These are phyloP conservation scores for Sebastes minor DNA, from an alignment of 2,797 vertebrate species.

Conservation along the genomic window DNA sequence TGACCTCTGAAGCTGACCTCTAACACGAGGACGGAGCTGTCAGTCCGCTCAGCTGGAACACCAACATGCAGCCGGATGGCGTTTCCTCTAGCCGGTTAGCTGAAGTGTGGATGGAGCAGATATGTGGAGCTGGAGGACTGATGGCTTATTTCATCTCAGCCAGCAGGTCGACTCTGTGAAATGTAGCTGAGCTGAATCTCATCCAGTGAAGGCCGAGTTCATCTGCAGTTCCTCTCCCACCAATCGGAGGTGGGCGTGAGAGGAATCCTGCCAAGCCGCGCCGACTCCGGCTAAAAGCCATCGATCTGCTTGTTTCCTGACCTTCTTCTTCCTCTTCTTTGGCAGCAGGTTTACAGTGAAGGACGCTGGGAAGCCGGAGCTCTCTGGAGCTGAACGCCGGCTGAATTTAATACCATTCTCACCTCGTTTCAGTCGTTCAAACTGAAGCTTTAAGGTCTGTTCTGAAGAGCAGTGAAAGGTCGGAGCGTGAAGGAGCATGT, in stretches of 20 bases:
- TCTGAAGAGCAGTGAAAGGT: background rate
- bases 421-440: background rate
- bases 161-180: background rate
- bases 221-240: constrained; percentile 1
- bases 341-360: constrained; percentile 12
- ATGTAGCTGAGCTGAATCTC: background rate
- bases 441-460: background rate
- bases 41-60: background rate
- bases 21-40: too few species aligned
- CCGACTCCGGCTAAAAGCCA: constrained; percentile 11
- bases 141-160: background rate
- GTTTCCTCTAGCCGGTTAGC: background rate
- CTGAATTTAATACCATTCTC: background rate
- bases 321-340: background rate
- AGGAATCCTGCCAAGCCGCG: background rate
- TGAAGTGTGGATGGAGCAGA: background rate
- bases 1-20: too few species aligned
- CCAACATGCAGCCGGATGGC: background rate
- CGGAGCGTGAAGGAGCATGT: background rate
- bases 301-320: constrained; percentile 24
- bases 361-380: background rate
- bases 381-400: background rate
- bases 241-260: too few species aligned
- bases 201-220: background rate
- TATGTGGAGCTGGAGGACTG: background rate